These are phyloP conservation scores for Pseudomyrmex cubaensis DNA, from an alignment of 1,140 invertebrate species.

Conservation along the genomic window DNA sequence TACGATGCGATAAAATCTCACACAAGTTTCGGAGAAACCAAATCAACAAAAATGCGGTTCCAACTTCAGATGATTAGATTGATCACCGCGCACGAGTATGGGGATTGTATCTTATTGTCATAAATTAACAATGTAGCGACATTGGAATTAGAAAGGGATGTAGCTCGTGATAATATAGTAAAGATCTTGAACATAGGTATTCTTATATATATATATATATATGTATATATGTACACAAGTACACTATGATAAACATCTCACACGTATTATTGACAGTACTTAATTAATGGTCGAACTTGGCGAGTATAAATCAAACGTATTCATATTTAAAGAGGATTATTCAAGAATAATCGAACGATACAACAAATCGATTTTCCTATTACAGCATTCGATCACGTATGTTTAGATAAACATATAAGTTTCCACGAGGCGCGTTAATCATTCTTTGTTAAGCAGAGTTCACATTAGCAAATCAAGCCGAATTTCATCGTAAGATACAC, in stretches of 20 bases:
- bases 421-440: neutral
- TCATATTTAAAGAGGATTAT: neutral
- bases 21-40: neutral
- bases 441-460: neutral
- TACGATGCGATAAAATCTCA: neutral
- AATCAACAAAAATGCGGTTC: neutral
- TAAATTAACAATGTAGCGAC: constrained; percentile 9
- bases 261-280: neutral
- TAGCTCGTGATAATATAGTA: neutral
- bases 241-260: neutral
- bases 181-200: neutral
- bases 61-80: neutral
- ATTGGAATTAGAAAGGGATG: constrained; percentile 26
- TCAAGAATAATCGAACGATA: neutral
- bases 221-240: neutral
- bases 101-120: constrained; percentile 2
- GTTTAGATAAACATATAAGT: constrained; percentile 18
- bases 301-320: constrained; percentile 19
- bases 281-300: constrained; percentile 1
- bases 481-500: too few relatives aligned
- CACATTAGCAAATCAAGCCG: too few relatives aligned
- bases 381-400: neutral
- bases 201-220: too few relatives aligned
- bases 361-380: constrained; percentile 9
- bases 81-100: neutral